Evolutionary conservation across 2,113 vertebrate species (phyloP).

Genomic region (Heterochromis multidens): DNA sequence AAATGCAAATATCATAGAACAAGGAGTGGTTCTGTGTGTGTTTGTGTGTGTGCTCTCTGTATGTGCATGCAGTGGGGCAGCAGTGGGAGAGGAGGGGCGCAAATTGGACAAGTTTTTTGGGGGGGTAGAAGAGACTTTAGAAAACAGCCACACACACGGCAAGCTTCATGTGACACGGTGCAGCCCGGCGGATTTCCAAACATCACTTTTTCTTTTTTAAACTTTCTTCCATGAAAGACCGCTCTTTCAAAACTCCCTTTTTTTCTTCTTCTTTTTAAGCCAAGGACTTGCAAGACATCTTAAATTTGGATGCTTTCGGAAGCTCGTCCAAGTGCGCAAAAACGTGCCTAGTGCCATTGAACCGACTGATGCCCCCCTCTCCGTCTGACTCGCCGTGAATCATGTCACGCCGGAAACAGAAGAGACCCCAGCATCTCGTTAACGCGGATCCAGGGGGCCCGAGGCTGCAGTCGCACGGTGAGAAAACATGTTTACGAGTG

Average conservation of each 20-base stretch:
- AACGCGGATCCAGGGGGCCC: conserved; percentile 78
- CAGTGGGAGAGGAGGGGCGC: conserved; percentile 72
- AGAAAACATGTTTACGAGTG: conserved; percentile 50
- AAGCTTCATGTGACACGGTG: conserved; percentile 62
- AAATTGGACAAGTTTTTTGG: conserved; percentile 78
- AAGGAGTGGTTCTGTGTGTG: conserved; percentile 79
- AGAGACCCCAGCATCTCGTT: conserved; percentile 81
- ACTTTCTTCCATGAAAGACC: background rate
- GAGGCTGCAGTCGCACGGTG: conserved; percentile 72
- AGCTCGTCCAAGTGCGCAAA: conserved; percentile 62
- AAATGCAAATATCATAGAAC: conserved; percentile 84
- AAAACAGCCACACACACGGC: conserved; percentile 74
- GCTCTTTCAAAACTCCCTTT: background rate
- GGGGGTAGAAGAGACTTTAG: conserved; percentile 75
- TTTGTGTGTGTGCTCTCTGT: conserved; percentile 49
- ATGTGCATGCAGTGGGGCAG: conserved; percentile 65
- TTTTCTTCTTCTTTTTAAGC: background rate
- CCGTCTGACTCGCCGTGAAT: conserved; percentile 72
- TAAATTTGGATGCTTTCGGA: conserved; percentile 33
- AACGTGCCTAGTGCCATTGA: conserved; percentile 45
- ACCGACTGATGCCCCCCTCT: conserved; percentile 68
- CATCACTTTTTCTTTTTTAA: background rate
- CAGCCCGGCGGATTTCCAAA: conserved; percentile 51
- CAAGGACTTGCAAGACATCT: background rate
- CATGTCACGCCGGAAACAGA: conserved; percentile 85